Conservation (phyloP, 2,113 vertebrate genomes). For the Sylvia atricapilla region DNA sequence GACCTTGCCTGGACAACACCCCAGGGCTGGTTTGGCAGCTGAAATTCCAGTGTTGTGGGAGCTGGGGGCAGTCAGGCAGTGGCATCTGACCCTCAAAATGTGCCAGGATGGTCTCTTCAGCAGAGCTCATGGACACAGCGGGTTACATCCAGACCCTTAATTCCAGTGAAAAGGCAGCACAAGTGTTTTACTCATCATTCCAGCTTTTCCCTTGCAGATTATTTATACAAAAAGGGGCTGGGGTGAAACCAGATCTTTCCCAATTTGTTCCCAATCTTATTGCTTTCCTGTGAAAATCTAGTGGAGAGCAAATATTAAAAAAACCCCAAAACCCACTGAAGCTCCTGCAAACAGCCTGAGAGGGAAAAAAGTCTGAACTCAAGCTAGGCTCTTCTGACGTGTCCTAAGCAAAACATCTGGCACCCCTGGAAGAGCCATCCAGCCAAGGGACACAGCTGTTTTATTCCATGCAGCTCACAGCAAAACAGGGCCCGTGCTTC, state of each 20-base stretch:
- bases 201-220: background rate
- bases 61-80: background rate
- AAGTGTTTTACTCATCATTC: background rate
- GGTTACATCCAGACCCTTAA: background rate
- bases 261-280: background rate
- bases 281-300: background rate
- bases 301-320: background rate
- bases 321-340: background rate
- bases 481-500: background rate
- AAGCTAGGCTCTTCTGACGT: slow-evolving; percentile 30
- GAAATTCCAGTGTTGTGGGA: rapidly evolving
- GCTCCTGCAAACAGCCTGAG: background rate
- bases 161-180: background rate
- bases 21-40: rapidly evolving
- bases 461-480: background rate
- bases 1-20: background rate
- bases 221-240: background rate
- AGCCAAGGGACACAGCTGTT: slow-evolving; percentile 56
- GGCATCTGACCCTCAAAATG: background rate
- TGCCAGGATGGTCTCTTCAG: background rate
- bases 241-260: background rate
- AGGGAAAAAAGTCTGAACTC: background rate
- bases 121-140: rapidly evolving
- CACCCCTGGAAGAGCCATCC: slow-evolving; percentile 23
- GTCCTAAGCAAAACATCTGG: slow-evolving; percentile 65